Conservation (phyloP, 1,140 invertebrate genomes). For the Hylyphantes graminicola region DNA sequence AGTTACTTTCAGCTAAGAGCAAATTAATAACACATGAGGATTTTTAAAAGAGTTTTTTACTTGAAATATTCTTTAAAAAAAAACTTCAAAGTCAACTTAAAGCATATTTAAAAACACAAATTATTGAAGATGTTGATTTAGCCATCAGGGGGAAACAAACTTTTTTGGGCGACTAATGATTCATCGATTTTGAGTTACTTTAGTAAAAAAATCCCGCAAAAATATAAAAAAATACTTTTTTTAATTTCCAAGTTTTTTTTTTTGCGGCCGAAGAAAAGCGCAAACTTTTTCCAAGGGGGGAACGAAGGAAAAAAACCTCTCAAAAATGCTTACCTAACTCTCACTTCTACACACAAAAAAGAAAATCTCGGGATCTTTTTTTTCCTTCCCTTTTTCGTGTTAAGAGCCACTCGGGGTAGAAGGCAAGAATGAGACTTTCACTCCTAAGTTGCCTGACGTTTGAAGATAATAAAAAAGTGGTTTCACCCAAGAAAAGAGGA, state of each 20-base stretch:
- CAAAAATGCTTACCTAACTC: slow-evolving; percentile 32
- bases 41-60: no score
- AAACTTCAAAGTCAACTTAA: no score
- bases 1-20: no score
- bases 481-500: slow-evolving; percentile 47
- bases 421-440: slow-evolving; percentile 56
- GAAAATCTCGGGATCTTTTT: slow-evolving; percentile 1
- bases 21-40: no score
- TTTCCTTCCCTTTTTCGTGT: background rate
- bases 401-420: slow-evolving; percentile 35
- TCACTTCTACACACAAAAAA: slow-evolving; percentile 32
- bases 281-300: slow-evolving; percentile 25
- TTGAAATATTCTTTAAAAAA: no score
- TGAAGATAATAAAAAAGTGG: slow-evolving; percentile 45
- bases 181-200: no score
- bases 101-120: no score
- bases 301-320: background rate
- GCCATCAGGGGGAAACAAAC: no score
- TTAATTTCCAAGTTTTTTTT: background rate
- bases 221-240: no score
- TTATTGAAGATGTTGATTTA: no score
- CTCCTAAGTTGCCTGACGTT: slow-evolving; percentile 40
- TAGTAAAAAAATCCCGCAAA: no score
- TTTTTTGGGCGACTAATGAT: no score
- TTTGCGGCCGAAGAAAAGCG: slow-evolving; percentile 24